Base-by-base conservation (phyloP, 92 coral and sea anemone genomes). In the Paragorgia papillata region DNA sequence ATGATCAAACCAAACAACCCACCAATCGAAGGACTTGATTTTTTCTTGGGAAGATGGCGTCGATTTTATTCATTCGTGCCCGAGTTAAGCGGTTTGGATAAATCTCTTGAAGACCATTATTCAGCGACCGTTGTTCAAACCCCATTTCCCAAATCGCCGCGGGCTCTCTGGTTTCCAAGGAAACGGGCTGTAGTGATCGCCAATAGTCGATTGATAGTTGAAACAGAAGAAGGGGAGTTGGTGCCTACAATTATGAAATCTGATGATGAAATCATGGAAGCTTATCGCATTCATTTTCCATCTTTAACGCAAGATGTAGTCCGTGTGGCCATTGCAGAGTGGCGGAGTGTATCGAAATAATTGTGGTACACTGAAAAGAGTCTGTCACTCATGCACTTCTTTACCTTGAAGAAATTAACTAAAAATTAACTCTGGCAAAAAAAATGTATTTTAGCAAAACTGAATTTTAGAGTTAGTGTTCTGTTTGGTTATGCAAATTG, bases 1-100 rank as follows among this genome's bases (percentile, higher is more conserved):
- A 69, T 69, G 75, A 41, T 69, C 18, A 69, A 69, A 28, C 75
- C 28, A 8, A 69, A 69, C 13, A 32, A 69, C 25, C 60, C 75
- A 48, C 59, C 58, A 21, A 27, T 69, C 2, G 58, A 46, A 44
- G 75, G 60, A 17, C 60, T 69, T 6, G 75, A 69, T 49, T 69
- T 69, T 30, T 44, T 21, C 25, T 28, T 69, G 7, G 75, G 75
- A 3, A 57, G 59, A 10, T 57, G 48, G 77, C 51, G 40, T 67
- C 75, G 69, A 65, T 82, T 62, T 74, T 82, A 24, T 22, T 43
- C 19, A 5, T 49, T 69, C 40, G 28, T 27, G 35, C 6, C 10
- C 10, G 43, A 37, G 10, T 67, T 51, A 56, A 28, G 56, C 26
- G 64, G 2, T 25, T 26, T 20, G 17, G 59, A 44, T n/a, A 7